A percentile compares a stretch with the other conserved stretches of the same genome.
phyloP scores from a whole-genome alignment of 2,888 invertebrate species.

The Sisyra nigra region DNA sequence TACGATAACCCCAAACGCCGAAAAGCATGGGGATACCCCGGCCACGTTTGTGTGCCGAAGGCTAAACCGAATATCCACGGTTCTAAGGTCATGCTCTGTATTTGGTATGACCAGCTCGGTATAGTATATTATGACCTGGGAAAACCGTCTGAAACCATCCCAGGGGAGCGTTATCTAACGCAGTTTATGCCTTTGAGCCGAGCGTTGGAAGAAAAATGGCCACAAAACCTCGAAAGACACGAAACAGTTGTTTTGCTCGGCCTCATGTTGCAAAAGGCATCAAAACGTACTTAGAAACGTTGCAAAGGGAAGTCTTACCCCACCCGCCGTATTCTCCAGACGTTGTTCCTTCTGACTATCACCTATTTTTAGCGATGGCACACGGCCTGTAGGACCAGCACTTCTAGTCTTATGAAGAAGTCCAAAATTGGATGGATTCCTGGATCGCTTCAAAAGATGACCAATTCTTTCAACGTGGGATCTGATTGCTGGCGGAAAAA shows the following conservation, averaged over 20 bases:
- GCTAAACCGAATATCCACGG: conserved; percentile 15
- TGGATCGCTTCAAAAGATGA: too few relatives aligned
- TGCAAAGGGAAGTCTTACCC: conserved; percentile 15
- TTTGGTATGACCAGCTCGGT: conserved; percentile 1
- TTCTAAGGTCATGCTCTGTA: conserved; percentile 8
- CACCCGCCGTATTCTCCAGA: conserved; percentile 13
- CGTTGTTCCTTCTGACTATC: conserved; percentile 14
- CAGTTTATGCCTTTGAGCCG: conserved; percentile 3
- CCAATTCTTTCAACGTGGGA: too few relatives aligned
- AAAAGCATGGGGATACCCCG: conserved; percentile 15
- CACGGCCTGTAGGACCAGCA: conserved; percentile 13
- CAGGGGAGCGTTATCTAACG: not conserved
- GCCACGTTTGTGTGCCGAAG: conserved; percentile 13
- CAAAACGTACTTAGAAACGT: conserved; percentile 8
- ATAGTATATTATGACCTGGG: not conserved
- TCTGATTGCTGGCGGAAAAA: too few relatives aligned
- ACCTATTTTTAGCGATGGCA: conserved; percentile 14
- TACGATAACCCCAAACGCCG: not conserved
- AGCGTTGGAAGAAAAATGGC: not conserved
- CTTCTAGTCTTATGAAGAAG: too few relatives aligned
- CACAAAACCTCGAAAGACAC: conserved; percentile 1
- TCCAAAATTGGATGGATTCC: too few relatives aligned
- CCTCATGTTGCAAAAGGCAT: conserved; percentile 8
- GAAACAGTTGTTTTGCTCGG: conserved; percentile 13
- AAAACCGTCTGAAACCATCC: not conserved